Conservation (phyloP, 2,797 vertebrate species). For the Microhierax caerulescens region DNA sequence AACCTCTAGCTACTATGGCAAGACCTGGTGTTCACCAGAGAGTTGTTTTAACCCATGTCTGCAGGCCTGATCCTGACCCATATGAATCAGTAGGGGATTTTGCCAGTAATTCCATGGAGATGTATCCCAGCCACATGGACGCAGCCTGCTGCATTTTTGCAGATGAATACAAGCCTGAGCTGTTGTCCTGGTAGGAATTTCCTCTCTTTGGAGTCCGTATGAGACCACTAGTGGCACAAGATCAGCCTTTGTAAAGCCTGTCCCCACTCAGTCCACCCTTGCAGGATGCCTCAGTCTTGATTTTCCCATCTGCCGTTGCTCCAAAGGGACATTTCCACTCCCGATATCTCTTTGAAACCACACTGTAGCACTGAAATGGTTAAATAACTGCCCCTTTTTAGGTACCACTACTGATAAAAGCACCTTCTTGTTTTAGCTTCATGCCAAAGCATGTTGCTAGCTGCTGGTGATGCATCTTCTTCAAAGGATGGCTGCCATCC, state of each 20-base stretch:
- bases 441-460: background rate
- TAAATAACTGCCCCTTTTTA: background rate
- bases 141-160: background rate
- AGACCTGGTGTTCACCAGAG: background rate
- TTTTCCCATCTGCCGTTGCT: background rate
- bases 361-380: background rate
- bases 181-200: background rate
- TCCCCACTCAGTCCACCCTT: background rate
- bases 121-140: background rate
- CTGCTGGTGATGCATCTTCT: background rate
- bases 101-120: background rate
- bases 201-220: background rate
- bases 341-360: background rate
- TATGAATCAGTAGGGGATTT: background rate
- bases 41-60: background rate
- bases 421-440: background rate
- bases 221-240: too few relatives aligned
- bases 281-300: background rate
- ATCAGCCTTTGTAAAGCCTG: background rate
- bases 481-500: slow-evolving; percentile 10
- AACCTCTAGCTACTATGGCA: background rate
- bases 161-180: background rate
- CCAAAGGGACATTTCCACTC: background rate
- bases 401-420: background rate
- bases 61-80: background rate